Evolutionary conservation across 2,888 invertebrate genomes (phyloP).

Genomic region (Hydroisotoma schaefferi): DNA sequence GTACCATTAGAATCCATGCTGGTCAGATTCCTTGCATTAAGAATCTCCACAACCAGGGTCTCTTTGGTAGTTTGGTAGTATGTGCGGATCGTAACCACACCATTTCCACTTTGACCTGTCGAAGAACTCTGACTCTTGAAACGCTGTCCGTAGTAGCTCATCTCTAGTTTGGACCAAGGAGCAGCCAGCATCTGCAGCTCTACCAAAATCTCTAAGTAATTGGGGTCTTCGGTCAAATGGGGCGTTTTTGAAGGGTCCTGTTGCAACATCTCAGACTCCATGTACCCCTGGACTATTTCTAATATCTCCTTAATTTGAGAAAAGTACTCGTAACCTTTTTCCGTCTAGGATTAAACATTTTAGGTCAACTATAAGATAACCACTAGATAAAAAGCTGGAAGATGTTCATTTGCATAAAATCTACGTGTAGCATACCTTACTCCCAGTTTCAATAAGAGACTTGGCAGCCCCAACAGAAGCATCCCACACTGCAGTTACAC

Average conservation of each 20-base stretch:
- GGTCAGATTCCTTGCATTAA: slow-evolving; percentile 55
- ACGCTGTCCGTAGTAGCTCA: background rate
- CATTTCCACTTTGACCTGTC: slow-evolving; percentile 5
- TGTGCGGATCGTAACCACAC: slow-evolving; percentile 22
- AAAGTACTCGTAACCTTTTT: background rate
- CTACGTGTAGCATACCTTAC: background rate
- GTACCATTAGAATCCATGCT: slow-evolving; percentile 55
- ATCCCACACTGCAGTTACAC: background rate
- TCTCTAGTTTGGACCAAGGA: background rate
- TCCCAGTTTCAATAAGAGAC: background rate
- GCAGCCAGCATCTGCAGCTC: background rate
- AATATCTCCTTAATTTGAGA: background rate
- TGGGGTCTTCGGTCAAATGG: background rate
- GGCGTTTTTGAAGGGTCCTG: background rate
- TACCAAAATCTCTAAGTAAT: background rate
- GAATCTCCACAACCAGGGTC: slow-evolving; percentile 55
- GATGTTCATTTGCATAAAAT: background rate
- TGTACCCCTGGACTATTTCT: slow-evolving; percentile 6
- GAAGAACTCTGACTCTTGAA: background rate
- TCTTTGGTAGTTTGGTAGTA: slow-evolving; percentile 12
- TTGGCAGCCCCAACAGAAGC: background rate
- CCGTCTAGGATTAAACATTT: no score
- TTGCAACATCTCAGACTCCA: background rate
- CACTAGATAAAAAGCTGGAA: background rate
- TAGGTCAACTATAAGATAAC: no score